phyloP scores from a whole-genome alignment of 2,888 invertebrate species.

The Muscina levida region DNA sequence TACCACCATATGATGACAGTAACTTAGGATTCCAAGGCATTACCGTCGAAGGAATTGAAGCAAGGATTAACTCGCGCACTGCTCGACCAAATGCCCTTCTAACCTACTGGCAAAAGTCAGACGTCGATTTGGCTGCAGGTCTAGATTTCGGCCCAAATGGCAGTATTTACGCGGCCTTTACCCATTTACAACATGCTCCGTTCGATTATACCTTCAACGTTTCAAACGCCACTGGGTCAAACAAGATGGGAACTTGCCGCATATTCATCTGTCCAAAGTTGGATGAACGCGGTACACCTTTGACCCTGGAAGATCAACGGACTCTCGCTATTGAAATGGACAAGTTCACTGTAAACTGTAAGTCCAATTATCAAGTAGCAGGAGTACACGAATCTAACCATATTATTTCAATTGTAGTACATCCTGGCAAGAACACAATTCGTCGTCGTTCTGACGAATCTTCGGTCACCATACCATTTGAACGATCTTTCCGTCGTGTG shows the following conservation, averaged over 20 bases:
- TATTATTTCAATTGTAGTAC: slow-evolving; percentile 88
- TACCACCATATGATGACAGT: slow-evolving; percentile 81
- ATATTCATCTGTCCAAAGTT: slow-evolving; percentile 85
- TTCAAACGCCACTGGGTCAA: slow-evolving; percentile 82
- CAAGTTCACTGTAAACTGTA: slow-evolving; percentile 83
- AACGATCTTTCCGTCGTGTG: slow-evolving; percentile 88
- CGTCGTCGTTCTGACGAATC: slow-evolving; percentile 85
- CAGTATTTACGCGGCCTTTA: slow-evolving; percentile 86
- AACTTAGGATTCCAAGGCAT: slow-evolving; percentile 72
- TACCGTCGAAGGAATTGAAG: slow-evolving; percentile 61
- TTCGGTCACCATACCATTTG: slow-evolving; percentile 90
- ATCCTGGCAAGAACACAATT: slow-evolving; percentile 85
- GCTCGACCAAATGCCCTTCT: slow-evolving; percentile 62
- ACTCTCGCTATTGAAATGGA: slow-evolving; percentile 85
- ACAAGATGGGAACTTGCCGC: slow-evolving; percentile 83
- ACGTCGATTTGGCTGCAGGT: slow-evolving; percentile 89
- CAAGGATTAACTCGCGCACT: slow-evolving; percentile 55
- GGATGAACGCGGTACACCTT: slow-evolving; percentile 84
- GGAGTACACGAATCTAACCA: background rate
- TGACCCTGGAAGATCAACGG: slow-evolving; percentile 83
- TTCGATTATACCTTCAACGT: slow-evolving; percentile 85
- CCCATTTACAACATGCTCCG: slow-evolving; percentile 88
- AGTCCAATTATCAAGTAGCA: slow-evolving; percentile 73
- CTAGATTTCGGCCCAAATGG: slow-evolving; percentile 89
- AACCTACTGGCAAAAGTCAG: slow-evolving; percentile 90